These are phyloP conservation scores for Neodontobutis hainanensis DNA, from an alignment of 2,113 vertebrate genomes.

Conservation along the genomic window DNA sequence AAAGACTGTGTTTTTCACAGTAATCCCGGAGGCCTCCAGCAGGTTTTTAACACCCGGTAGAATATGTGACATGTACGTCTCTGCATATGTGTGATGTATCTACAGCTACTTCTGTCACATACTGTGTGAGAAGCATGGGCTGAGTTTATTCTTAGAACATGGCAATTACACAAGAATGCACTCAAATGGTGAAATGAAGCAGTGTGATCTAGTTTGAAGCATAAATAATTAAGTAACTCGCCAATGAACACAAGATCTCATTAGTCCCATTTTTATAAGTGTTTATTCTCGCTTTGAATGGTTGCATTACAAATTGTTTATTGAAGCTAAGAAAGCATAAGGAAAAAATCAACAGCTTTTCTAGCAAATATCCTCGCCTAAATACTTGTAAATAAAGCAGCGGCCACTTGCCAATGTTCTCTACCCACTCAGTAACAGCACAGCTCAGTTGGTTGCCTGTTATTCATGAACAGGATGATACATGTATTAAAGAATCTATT, in stretches of 20 bases:
- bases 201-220: constrained; percentile 8
- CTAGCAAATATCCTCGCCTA: too few relatives aligned
- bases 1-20: background rate
- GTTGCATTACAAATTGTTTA: background rate
- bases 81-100: constrained; percentile 7
- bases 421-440: background rate
- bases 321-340: background rate
- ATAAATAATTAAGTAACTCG: background rate
- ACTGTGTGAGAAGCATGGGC: constrained; percentile 8
- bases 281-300: background rate
- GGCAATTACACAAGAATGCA: constrained; percentile 18
- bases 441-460: background rate
- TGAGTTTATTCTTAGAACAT: constrained; percentile 28
- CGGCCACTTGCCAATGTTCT: background rate
- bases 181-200: constrained; percentile 3
- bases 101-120: constrained; percentile 2
- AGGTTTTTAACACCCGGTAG: constrained; percentile 9
- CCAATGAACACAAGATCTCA: background rate
- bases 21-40: constrained; percentile 19
- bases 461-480: too few relatives aligned
- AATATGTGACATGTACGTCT: background rate
- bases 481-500: background rate
- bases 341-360: background rate
- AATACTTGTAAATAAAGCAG: background rate
- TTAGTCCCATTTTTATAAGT: background rate